Conservation (phyloP, 2,113 vertebrate genomes). For the Leuciscus idus region DNA sequence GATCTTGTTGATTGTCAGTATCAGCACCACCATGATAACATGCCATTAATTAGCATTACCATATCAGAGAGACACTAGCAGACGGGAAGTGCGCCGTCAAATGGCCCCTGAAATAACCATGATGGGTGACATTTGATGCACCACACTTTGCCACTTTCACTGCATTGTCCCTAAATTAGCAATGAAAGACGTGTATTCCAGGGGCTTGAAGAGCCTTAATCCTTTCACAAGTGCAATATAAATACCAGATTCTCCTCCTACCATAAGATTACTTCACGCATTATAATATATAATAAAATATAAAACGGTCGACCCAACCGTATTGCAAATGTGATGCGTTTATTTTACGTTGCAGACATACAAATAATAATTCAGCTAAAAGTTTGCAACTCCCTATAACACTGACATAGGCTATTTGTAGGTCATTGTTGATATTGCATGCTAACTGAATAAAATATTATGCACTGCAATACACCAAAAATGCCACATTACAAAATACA, state of each 20-base stretch:
- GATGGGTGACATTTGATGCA: conserved; percentile 61
- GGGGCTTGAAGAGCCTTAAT: conserved; percentile 1
- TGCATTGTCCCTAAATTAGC: conserved; percentile 68
- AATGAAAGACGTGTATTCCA: conserved; percentile 56
- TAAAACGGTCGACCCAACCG: not conserved
- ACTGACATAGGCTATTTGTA: not conserved
- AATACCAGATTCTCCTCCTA: not conserved
- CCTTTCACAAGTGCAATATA: not conserved
- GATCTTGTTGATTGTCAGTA: conserved; percentile 53
- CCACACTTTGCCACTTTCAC: conserved; percentile 54
- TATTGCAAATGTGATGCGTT: not conserved
- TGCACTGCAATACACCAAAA: too few species aligned
- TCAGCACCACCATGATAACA: conserved; percentile 51
- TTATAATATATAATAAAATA: not conserved
- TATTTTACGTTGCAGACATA: not conserved
- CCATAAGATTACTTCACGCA: not conserved
- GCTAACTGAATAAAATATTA: not conserved
- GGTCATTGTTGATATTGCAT: not conserved
- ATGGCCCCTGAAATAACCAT: conserved; percentile 53
- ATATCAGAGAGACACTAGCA: conserved; percentile 47
- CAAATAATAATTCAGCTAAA: not conserved
- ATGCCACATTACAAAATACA: not conserved
- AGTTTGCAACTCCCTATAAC: not conserved
- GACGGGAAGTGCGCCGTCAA: conserved; percentile 41
- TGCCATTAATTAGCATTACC: conserved; percentile 58